Conservation (phyloP, 2,113 vertebrate genomes). For the Brachionichthys hirsutus region DNA sequence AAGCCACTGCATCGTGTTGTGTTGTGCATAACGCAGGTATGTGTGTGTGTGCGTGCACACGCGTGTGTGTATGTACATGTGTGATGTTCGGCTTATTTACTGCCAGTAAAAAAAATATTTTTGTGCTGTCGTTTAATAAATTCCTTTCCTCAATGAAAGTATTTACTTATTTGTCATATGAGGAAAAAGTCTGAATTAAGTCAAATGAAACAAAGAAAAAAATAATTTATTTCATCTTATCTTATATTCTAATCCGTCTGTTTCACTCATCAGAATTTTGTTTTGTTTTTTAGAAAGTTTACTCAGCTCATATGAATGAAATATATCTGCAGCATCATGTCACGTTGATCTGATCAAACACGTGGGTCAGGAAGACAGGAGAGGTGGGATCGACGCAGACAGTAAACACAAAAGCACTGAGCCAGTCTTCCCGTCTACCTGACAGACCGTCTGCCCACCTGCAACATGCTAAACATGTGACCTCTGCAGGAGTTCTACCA, state of each 20-base stretch:
- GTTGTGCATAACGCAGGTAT: slow-evolving; percentile 24
- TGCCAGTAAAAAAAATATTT: too few relatives aligned
- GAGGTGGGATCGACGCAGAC: slow-evolving; percentile 9
- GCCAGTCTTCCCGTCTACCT: slow-evolving; percentile 18
- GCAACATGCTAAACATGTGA: slow-evolving; percentile 24
- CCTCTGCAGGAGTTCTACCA: slow-evolving; percentile 23
- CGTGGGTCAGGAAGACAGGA: slow-evolving; percentile 18
- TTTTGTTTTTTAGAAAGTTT: neutral
- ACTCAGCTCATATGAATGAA: slow-evolving; percentile 18
- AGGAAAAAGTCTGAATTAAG: neutral
- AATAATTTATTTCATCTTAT: too few relatives aligned
- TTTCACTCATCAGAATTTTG: too few relatives aligned
- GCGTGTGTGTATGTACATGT: too few relatives aligned
- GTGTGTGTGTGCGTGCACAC: neutral
- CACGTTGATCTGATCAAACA: slow-evolving; percentile 22
- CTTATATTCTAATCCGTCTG: too few relatives aligned
- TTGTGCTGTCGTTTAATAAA: too few relatives aligned
- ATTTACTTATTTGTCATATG: slow-evolving; percentile 14
- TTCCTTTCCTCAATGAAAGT: too few relatives aligned
- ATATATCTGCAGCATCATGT: slow-evolving; percentile 3
- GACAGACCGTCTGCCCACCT: slow-evolving; percentile 5
- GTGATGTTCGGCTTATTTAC: too few relatives aligned
- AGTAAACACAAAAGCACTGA: slow-evolving; percentile 25
- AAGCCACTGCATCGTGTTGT: slow-evolving; percentile 51
- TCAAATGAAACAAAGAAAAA: neutral